These are phyloP conservation scores for Vulpes lagopus DNA, from an alignment of 2,113 vertebrate species.

Conservation along the genomic window DNA sequence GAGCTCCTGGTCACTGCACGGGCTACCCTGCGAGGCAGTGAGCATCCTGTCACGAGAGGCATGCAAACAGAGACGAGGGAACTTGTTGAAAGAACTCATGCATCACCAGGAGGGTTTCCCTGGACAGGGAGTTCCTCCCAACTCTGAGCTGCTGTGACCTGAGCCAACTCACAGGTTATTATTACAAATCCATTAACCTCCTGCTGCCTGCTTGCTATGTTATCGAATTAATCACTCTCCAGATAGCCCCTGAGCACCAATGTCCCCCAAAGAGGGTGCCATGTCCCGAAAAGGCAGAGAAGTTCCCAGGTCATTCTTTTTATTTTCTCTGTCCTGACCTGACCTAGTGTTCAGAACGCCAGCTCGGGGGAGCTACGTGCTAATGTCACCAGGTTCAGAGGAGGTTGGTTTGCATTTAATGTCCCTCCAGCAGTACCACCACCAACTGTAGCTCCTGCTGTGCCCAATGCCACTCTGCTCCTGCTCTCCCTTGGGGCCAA, in stretches of 20 bases:
- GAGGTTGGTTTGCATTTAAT: background rate
- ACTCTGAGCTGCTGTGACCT: background rate
- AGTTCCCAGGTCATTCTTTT: background rate
- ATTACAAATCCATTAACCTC: background rate
- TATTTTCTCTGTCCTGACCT: background rate
- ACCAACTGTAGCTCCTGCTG: background rate
- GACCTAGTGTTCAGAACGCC: background rate
- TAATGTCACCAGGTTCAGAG: background rate
- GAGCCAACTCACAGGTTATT: background rate
- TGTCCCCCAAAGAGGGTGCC: background rate
- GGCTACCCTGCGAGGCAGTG: background rate
- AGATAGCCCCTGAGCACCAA: background rate
- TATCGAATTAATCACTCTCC: background rate
- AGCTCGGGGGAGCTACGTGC: background rate
- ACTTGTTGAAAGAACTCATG: background rate
- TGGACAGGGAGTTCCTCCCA: background rate
- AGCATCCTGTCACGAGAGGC: background rate
- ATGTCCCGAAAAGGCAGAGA: background rate
- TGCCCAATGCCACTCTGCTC: no score
- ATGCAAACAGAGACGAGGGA: background rate
- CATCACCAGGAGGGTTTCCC: background rate
- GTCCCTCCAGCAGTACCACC: background rate
- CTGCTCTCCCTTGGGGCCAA: background rate
- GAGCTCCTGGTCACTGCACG: background rate
- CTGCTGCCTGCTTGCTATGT: background rate